Evolutionary conservation across 92 coral and sea anemone genomes (phyloP).

Genomic region (Zoanthus sociatus): DNA sequence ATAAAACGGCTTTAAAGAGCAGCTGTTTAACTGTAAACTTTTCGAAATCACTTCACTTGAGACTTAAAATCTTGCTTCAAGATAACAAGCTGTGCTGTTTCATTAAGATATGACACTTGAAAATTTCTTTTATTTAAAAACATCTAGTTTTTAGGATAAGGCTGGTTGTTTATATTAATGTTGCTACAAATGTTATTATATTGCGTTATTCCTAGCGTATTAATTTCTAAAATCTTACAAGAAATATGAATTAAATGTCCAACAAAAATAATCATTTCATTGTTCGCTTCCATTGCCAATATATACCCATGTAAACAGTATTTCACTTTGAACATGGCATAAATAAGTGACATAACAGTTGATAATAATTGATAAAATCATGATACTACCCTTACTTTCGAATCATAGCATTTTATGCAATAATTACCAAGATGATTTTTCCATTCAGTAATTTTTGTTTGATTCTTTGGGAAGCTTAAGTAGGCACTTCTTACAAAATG

Average conservation of each 20-base stretch:
- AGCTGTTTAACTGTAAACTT: no score
- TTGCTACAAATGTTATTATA: neutral
- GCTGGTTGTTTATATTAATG: no score
- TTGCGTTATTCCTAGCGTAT: neutral
- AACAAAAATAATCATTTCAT: neutral
- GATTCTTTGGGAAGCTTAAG: neutral
- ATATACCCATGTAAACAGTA: slow-evolving; percentile 10
- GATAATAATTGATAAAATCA: slow-evolving; percentile 10
- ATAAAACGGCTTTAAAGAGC: no score
- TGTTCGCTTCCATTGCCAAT: neutral
- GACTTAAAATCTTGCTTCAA: no score
- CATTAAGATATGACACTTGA: no score
- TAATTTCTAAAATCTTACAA: neutral
- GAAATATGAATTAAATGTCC: no score
- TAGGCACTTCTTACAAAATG: neutral
- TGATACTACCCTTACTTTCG: neutral
- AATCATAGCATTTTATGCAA: neutral
- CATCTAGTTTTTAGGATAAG: no score
- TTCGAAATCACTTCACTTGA: no score
- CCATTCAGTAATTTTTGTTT: neutral
- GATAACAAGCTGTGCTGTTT: no score
- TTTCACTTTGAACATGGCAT: slow-evolving; percentile 1
- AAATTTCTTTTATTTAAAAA: no score
- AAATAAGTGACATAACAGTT: neutral
- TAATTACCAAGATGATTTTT: neutral